A percentile compares a stretch with the other conserved stretches of the same genome.
phyloP scores from a whole-genome alignment of 2,797 vertebrate species.

The Furcifer pardalis region DNA sequence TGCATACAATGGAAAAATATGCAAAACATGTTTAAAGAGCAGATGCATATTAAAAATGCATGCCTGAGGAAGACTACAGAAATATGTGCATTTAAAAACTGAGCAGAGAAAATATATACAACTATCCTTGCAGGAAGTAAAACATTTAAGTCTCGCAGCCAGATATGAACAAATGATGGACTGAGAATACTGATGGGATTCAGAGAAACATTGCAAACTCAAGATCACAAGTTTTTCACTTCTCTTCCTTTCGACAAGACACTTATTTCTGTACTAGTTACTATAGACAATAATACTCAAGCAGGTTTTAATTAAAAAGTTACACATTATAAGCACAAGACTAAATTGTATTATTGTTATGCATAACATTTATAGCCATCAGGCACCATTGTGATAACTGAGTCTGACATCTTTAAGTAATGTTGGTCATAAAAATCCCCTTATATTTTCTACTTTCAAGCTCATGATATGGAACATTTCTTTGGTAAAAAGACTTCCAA shows the following conservation, averaged over 20 bases:
- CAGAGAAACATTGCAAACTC: not conserved
- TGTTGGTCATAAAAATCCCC: not conserved
- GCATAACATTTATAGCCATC: conserved; percentile 16
- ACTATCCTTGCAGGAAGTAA: not conserved
- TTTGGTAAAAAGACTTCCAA: conserved; percentile 26
- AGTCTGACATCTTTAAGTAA: conserved; percentile 7
- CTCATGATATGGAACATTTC: not conserved
- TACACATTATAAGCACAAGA: conserved; percentile 21
- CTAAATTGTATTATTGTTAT: conserved; percentile 7
- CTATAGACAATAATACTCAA: conserved; percentile 10
- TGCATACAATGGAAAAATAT: not conserved
- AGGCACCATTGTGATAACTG: not conserved
- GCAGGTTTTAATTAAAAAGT: not conserved
- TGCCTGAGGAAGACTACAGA: not conserved
- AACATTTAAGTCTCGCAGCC: not conserved
- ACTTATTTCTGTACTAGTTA: conserved; percentile 16
- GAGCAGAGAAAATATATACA: not conserved
- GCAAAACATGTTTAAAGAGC: not conserved
- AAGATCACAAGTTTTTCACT: not conserved
- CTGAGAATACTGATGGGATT: not conserved
- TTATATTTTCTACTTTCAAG: not conserved
- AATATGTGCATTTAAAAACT: not conserved
- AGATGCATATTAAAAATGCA: not conserved
- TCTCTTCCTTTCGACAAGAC: not conserved
- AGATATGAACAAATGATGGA: not conserved